Conservation (phyloP, 2,113 vertebrate species). For the Cyprinodon brontotheroides region DNA sequence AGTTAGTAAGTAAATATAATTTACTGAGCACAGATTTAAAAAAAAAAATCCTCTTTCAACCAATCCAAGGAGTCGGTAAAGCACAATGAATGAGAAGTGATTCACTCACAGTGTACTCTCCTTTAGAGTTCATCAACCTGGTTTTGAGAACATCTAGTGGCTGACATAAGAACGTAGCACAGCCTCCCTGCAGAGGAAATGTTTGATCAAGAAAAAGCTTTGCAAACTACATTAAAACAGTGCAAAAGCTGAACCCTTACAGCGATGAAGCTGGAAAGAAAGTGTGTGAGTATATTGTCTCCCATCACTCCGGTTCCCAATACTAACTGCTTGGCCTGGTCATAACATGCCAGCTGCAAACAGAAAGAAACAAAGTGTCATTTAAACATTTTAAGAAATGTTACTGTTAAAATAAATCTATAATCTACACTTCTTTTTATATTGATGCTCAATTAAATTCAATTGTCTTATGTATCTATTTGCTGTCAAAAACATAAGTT, state of each 20-base stretch:
- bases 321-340: constrained; percentile 97
- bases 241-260: constrained; percentile 77
- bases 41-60: no score
- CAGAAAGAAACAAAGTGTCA: not conserved
- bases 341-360: constrained; percentile 90
- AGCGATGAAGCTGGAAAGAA: constrained; percentile 93
- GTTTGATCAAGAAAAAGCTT: not conserved
- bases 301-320: constrained; percentile 86
- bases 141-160: constrained; percentile 96
- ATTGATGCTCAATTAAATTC: not conserved
- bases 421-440: no score
- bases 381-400: not conserved
- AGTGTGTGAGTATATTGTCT: constrained; percentile 91
- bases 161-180: constrained; percentile 95
- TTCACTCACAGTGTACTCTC: constrained; percentile 88
- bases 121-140: constrained; percentile 93
- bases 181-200: constrained; percentile 85
- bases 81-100: not conserved
- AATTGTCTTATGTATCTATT: not conserved
- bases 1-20: no score
- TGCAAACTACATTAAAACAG: not conserved
- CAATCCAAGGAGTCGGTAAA: no score
- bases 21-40: no score
- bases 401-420: not conserved
- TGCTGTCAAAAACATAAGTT: not conserved